A percentile compares a stretch with the other conserved stretches of the same genome.
Evolutionary conservation across 2,888 invertebrate genomes (phyloP).

Genomic region (Sinodicranocentrus sp.): DNA sequence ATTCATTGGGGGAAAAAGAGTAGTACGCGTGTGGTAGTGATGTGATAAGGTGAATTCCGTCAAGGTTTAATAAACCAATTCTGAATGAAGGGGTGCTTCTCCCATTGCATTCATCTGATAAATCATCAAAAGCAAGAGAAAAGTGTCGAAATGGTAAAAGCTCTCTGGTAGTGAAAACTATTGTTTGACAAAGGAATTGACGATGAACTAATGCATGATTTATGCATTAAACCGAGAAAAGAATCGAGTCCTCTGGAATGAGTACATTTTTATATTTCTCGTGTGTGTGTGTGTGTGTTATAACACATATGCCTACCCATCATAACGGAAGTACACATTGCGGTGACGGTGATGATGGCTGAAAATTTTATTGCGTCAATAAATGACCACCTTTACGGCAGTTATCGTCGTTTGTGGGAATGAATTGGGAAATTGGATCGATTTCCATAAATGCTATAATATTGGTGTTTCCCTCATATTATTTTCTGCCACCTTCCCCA

Average conservation of each 20-base stretch:
- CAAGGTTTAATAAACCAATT: slow-evolving; percentile 21
- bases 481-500: neutral
- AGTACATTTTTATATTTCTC: slow-evolving; percentile 16
- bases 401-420: slow-evolving; percentile 26
- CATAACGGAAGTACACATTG: neutral
- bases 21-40: neutral
- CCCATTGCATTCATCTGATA: slow-evolving; percentile 13
- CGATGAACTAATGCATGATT: slow-evolving; percentile 55
- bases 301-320: too few relatives aligned
- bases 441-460: slow-evolving; percentile 45
- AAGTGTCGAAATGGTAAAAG: neutral
- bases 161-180: neutral
- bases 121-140: slow-evolving; percentile 7
- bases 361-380: slow-evolving; percentile 65
- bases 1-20: neutral
- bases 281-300: too few relatives aligned
- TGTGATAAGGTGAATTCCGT: slow-evolving; percentile 20
- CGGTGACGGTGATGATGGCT: slow-evolving; percentile 43
- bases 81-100: neutral
- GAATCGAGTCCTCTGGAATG: neutral
- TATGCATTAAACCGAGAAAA: slow-evolving; percentile 42
- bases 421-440: slow-evolving; percentile 51
- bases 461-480: neutral
- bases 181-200: slow-evolving; percentile 43
- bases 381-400: slow-evolving; percentile 45